Percentiles rank a stretch among this genome's conserved stretches.
These are phyloP conservation scores for Prorops nasuta DNA, from an alignment of 1,140 invertebrate genomes.

Conservation along the genomic window DNA sequence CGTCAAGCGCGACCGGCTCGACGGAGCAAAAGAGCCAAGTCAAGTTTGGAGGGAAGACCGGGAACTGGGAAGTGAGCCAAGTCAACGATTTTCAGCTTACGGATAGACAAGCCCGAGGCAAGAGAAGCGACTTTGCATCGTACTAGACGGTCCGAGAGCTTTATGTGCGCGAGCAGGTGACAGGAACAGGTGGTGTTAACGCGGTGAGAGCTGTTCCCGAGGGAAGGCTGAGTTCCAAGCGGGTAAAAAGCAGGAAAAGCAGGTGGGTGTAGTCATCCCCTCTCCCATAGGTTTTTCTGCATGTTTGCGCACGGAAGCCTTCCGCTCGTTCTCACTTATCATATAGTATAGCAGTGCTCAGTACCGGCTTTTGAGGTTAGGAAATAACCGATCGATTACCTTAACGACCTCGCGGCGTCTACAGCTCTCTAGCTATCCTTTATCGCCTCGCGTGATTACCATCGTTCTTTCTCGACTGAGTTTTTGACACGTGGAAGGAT, in stretches of 20 bases:
- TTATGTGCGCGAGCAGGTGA: slow-evolving; percentile 33
- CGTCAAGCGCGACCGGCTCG: background rate
- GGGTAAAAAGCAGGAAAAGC: slow-evolving; percentile 15
- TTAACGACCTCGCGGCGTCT: slow-evolving; percentile 1
- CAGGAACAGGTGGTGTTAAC: slow-evolving; percentile 9
- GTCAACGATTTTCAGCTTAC: background rate
- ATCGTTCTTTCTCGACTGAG: background rate
- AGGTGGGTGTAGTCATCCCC: slow-evolving; percentile 32
- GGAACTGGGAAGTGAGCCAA: background rate
- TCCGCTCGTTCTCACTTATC: too few species aligned
- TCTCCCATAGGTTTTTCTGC: too few species aligned
- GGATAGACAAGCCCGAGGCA: background rate
- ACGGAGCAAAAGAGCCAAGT: background rate
- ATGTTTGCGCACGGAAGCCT: too few species aligned
- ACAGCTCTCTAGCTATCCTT: slow-evolving; percentile 2
- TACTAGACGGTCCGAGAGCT: slow-evolving; percentile 2
- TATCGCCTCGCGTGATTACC: background rate
- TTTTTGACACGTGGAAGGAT: background rate
- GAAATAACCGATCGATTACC: slow-evolving; percentile 25
- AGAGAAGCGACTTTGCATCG: slow-evolving; percentile 8
- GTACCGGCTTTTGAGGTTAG: slow-evolving; percentile 38
- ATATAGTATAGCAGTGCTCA: too few species aligned
- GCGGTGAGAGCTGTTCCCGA: too few species aligned
- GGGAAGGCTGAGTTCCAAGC: background rate
- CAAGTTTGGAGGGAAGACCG: too few species aligned